phyloP scores from a whole-genome alignment of 2,113 vertebrate genomes.

The Typhlomys cinereus region DNA sequence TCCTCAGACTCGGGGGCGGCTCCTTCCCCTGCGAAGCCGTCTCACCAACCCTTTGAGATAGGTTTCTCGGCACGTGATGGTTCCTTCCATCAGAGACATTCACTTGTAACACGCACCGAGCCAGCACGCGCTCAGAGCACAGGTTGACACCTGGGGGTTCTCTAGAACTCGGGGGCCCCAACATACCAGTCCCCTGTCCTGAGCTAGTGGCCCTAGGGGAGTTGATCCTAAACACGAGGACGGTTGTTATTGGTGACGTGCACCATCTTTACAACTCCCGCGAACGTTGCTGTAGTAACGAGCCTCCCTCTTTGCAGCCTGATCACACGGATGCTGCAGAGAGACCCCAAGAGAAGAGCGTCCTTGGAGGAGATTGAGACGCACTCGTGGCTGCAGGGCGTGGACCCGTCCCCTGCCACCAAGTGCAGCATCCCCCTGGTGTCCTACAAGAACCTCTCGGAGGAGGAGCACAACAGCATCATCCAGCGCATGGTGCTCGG shows the following conservation, averaged over 20 bases:
- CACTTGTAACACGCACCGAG: neutral
- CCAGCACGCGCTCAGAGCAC: neutral
- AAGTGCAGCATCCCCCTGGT: slow-evolving; percentile 97
- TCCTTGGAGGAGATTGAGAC: slow-evolving; percentile 97
- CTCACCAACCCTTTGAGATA: too few relatives aligned
- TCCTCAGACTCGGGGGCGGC: too few relatives aligned
- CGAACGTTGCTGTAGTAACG: neutral
- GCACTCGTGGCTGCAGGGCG: slow-evolving; percentile 96
- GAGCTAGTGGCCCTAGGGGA: neutral
- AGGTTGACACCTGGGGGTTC: neutral
- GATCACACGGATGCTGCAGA: slow-evolving; percentile 97
- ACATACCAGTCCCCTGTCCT: neutral
- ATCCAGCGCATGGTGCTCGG: slow-evolving; percentile 99
- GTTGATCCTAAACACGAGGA: neutral
- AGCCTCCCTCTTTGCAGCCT: slow-evolving; percentile 85
- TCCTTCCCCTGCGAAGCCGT: too few relatives aligned
- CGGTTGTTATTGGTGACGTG: neutral
- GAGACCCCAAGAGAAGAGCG: slow-evolving; percentile 95
- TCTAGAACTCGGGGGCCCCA: neutral
- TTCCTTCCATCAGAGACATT: neutral
- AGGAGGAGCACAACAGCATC: slow-evolving; percentile 98
- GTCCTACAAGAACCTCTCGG: slow-evolving; percentile 96
- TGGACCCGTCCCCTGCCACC: slow-evolving; percentile 97
- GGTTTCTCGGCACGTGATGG: too few relatives aligned
- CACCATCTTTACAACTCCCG: too few relatives aligned